Evolutionary conservation across 2,113 vertebrate genomes (phyloP), one percentile per base, ranked within the genome.

Genomic region (Entomyzon cyanotis): DNA sequence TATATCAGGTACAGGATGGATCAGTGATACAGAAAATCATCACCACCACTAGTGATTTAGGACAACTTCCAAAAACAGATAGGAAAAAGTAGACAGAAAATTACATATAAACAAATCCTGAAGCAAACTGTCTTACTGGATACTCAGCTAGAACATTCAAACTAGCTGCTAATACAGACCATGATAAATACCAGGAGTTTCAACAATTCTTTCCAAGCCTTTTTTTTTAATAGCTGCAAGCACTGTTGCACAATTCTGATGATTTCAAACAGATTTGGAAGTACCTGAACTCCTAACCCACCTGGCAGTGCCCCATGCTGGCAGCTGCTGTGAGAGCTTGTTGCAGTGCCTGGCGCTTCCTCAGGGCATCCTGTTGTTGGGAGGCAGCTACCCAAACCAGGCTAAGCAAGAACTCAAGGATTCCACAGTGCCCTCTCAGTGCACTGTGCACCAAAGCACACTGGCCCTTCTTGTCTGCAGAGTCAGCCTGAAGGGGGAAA

Each of bases 221-320:
- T 56, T 62, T 84, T 23, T 11, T 33, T 18, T 70, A 75, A 11
- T 0, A 87, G 74, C 62, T 46, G 25, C 58, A 75, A 67, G 46
- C 35, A 27, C 49, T 33, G n/a, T 4, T 24, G 46, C 18, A 58
- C 15, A 37, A 3, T 27, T 71, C 6, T 33, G 44, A 42, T 7
- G 15, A 30, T 67, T 47, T 37, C 76, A 47, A 44, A 41, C 15
- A 35, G n/a, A 14, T 15, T 1, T 77, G 23, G 31, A 35, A 59
- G 78, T 12, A 33, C 0, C 0, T 5, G 7, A 23, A 24, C 10
- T 20, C 4, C 11, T 37, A 50, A 85, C 97, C 87, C 88, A 99
- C 99, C 98, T 98, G 98, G 60, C 97, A 98, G 96, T 99, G 99
- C 65, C 99, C 99, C 99, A 99, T 99, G 96, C 99, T 99, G 96